Conservation (phyloP, 1,140 invertebrate genomes). For the Drosophila elegans region DNA sequence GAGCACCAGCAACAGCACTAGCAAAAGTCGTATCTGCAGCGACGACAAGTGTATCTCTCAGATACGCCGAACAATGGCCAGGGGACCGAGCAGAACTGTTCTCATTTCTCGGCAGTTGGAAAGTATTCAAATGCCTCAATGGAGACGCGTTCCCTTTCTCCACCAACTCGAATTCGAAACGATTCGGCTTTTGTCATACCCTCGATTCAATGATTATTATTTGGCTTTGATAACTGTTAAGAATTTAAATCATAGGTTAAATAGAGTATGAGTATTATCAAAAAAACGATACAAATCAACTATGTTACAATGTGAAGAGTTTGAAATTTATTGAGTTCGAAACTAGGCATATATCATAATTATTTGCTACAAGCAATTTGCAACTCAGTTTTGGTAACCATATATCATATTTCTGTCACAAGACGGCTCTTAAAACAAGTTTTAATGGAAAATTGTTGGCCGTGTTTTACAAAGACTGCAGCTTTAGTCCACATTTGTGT, state of each 20-base stretch:
- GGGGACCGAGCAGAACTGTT: slow-evolving; percentile 41
- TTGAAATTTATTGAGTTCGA: not conserved
- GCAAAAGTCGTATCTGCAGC: slow-evolving; percentile 12
- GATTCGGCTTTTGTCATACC: not conserved
- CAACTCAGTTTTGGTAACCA: slow-evolving; percentile 1
- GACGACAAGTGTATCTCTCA: slow-evolving; percentile 22
- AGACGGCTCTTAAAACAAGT: slow-evolving; percentile 9
- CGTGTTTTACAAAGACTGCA: not conserved
- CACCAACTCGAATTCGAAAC: not conserved
- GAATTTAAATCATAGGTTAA: too few relatives aligned
- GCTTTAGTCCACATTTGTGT: not conserved
- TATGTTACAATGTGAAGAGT: not conserved
- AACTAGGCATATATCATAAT: not conserved
- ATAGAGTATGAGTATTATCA: too few relatives aligned
- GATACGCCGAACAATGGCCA: slow-evolving; percentile 17
- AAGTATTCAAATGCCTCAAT: slow-evolving; percentile 38
- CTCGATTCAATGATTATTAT: not conserved
- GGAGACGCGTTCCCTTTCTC: slow-evolving; percentile 40
- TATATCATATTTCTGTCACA: slow-evolving; percentile 16
- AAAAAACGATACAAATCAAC: too few relatives aligned
- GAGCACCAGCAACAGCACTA: slow-evolving; percentile 14
- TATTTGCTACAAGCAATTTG: slow-evolving; percentile 1
- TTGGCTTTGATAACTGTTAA: too few relatives aligned
- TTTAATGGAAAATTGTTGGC: not conserved
- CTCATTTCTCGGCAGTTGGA: slow-evolving; percentile 27